Evolutionary conservation across 2,888 invertebrate species (phyloP).

Genomic region (Alloplasta piceator): DNA sequence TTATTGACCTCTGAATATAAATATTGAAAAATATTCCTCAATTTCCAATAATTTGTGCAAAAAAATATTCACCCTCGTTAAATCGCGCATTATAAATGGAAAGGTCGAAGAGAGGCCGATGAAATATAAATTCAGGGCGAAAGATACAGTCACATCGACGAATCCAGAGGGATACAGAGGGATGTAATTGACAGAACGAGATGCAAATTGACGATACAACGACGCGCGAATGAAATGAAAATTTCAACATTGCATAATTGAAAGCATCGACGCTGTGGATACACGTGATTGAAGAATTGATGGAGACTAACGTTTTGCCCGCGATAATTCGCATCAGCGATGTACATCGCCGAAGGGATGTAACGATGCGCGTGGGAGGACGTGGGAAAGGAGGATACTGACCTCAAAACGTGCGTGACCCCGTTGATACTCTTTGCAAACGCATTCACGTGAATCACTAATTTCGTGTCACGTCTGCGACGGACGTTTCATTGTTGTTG

Average conservation of each 20-base stretch:
- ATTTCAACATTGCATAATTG: slow-evolving; percentile 29
- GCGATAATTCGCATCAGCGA: slow-evolving; percentile 13
- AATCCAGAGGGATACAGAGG: neutral
- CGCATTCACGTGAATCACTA: no score
- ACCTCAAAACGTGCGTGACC: slow-evolving; percentile 8
- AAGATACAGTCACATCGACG: slow-evolving; percentile 31
- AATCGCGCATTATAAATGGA: neutral
- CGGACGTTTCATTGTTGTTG: neutral
- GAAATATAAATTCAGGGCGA: slow-evolving; percentile 33
- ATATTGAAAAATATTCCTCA: no score
- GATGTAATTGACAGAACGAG: slow-evolving; percentile 41
- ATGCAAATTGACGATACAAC: slow-evolving; percentile 43
- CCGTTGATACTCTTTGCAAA: neutral
- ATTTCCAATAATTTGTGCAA: neutral
- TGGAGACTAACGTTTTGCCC: neutral
- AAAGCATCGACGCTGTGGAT: neutral
- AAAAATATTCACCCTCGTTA: no score
- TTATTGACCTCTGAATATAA: no score
- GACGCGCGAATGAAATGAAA: slow-evolving; percentile 16
- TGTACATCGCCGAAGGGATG: neutral
- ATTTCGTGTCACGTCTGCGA: neutral
- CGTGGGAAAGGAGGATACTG: no score
- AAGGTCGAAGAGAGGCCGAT: neutral
- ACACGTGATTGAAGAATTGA: slow-evolving; percentile 39
- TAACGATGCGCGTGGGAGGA: no score